Conservation (phyloP, 1,140 invertebrate species). For the Chironomus striatipennis region DNA sequence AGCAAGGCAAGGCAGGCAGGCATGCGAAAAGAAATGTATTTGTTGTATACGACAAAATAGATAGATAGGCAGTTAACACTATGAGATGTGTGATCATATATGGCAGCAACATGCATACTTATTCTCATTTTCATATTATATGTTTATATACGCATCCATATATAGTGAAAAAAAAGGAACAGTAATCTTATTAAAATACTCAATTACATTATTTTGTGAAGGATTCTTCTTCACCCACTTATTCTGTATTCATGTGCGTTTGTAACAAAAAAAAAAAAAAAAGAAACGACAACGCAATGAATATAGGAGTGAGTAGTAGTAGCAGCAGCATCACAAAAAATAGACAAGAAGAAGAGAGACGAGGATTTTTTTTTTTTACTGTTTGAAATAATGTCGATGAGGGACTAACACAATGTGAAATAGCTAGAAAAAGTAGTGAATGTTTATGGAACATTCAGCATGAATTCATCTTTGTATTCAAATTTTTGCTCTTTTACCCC, state of each 20-base stretch:
- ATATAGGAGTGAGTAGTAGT: too few relatives aligned
- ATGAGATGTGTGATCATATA: too few relatives aligned
- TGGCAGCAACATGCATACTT: too few relatives aligned
- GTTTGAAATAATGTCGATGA: conserved; percentile 3
- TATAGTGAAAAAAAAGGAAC: background rate
- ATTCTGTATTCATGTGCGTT: background rate
- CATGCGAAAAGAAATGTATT: too few relatives aligned
- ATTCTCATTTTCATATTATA: background rate
- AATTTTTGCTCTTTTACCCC: background rate
- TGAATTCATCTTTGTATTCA: conserved; percentile 11
- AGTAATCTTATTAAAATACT: conserved; percentile 24
- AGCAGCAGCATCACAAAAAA: too few relatives aligned
- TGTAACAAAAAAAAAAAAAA: too few relatives aligned
- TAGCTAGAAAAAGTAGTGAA: background rate
- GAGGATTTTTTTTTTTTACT: background rate
- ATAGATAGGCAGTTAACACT: too few relatives aligned
- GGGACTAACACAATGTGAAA: background rate
- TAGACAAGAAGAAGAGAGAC: background rate
- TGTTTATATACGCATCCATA: background rate
- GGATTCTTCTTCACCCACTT: conserved; percentile 3
- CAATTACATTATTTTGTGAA: conserved; percentile 15
- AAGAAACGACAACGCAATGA: too few relatives aligned
- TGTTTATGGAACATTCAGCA: background rate
- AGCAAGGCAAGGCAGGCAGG: too few relatives aligned
- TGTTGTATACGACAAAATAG: too few relatives aligned